Evolutionary conservation across 1,140 invertebrate species (phyloP), one percentile per base, ranked within the genome.

Genomic region (Lepeophtheirus salmonis): DNA sequence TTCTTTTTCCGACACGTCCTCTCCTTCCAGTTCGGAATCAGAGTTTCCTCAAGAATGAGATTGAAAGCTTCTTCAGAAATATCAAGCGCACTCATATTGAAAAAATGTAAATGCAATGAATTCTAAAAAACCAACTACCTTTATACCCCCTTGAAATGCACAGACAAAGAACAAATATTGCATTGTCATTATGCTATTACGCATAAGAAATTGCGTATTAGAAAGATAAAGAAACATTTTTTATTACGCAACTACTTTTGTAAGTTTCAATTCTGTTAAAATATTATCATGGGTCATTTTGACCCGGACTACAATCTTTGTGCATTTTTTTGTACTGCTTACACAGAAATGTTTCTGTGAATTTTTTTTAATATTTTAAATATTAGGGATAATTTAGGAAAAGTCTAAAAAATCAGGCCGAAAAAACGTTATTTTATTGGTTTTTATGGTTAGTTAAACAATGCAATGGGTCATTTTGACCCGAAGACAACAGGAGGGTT

Each of bases 251-350:
- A 41, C 6, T 41, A 41, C 30, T n/a, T 41, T 41, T 41, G 30
- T 41, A n/a, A 41, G n/a, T 41, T 41, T n/a, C 30, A 41, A 41
- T 41, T 41, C n/a, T n/a, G n/a, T 41, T 41, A 41, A 41, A 41
- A 41, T 41, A 10, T 41, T 41, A 6, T 41, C 6, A 41, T 41
- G 30, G 30, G 30, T 41, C 30, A 41, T 41, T 41, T 41, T 41
- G 30, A 41, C 30, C 30, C 30, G n/a, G 30, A 41, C 6, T 6
- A 41, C 30, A 41, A 41, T 41, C n/a, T 6, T 10, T 41, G 30
- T 41, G 30, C 30, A 41, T 41, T 41, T 41, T 41, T 41, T 41
- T 41, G 30, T 6, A 41, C 30, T 41, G 30, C 6, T 41, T 6
- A 41, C 30, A 41, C 30, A 10, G 30, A 41, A 41, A 6, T 10